Evolutionary conservation across 1,140 invertebrate species (phyloP), one percentile per base, ranked within the genome.

Genomic region (Drosophila melanogaster): DNA sequence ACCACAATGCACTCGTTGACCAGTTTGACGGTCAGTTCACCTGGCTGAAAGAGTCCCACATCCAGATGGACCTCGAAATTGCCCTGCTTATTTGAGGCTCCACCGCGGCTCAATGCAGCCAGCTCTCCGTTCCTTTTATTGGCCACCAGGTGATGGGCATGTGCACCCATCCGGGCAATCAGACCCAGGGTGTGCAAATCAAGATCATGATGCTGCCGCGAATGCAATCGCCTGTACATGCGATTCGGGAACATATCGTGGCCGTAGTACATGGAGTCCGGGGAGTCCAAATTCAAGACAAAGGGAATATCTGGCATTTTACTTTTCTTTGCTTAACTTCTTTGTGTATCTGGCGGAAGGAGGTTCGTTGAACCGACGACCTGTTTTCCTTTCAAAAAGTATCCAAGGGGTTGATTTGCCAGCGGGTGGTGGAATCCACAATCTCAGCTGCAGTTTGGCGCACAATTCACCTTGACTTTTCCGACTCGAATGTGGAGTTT

Each of bases 21-120:
- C 1, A 95, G 95, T 90, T 96, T 97, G 0, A 97, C 96, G 15
- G 92, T 94, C 17, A 97, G 94, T 92, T 97, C 96, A 55, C 96
- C 95, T 0, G 96, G 96, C 30, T 94, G 93, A 92, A 94, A 96
- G 40, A 96, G 94, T 11, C 95, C 93, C 5, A 96, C 94, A 78
- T 96, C 95, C 49, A 96, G 90, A 59, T 94, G 93, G 40, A 95
- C 93, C 77, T 95, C 93, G 61, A 94, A 93, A 41, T 90, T 90
- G 6, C 76, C 76, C 35, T 69, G 43, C 15, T 81, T 75, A 41
- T 85, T 76, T 40, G 71, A 69, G 17, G 19, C 19, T 8, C 72
- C 74, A 26, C 47, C 44, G 4, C 93, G 92, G 3, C 64, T 69
- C 4, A 71, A 37, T 24, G 44, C 47, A 1, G 40, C 67, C 35